Base-by-base conservation (phyloP, 2,888 invertebrate genomes). In the Tanytarsus gracilentus region DNA sequence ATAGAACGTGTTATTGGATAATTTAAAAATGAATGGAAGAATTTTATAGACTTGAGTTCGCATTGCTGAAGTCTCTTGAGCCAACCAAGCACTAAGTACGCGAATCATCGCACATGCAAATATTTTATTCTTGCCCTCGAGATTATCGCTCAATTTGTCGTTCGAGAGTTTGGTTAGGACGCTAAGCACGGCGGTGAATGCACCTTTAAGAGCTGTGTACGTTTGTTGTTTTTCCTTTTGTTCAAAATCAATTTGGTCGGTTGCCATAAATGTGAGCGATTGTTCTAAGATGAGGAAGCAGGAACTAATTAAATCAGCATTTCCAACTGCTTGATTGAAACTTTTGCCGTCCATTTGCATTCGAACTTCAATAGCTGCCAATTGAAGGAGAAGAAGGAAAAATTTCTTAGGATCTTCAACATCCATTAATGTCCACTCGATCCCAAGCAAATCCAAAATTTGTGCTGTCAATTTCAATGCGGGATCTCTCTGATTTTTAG, bases 331-430 rank as follows among this genome's bases (percentile, higher is more conserved):
- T 67, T 88, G 81, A 70, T 89, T 87, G 65, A 92, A 78, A 68
- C 84, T 85, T 67, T 86, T 85, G 64, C 91, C 89, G 69, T 95
- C 95, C 64, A 95, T 77, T 66, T 91, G 89, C 93, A 96, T 94
- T 68, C 94, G 82, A 1, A 95, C 86, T 79, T 96, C 95, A 69
- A 95, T 89, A 53, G 92, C 90, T 66, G 88, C 85, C 61, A 96
- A 76, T 70, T 95, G 93, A 61, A 93, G 81, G 9, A 94, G 74
- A 18, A 93, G 76, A 66, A 94, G 84, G 68, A 92, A 86, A 68
- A 89, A 84, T 73, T 88, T 88, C 62, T 79, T 79, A 61, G 89
- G 88, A 65, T 82, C 80, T 63, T 86, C 85, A 65, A 86, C 86
- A 71, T 88, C 87, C 66, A 80, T 80, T 64, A 91, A 76, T 61